Conservation (phyloP, 2,888 invertebrate species). For the Aproaerema taeniolella region DNA sequence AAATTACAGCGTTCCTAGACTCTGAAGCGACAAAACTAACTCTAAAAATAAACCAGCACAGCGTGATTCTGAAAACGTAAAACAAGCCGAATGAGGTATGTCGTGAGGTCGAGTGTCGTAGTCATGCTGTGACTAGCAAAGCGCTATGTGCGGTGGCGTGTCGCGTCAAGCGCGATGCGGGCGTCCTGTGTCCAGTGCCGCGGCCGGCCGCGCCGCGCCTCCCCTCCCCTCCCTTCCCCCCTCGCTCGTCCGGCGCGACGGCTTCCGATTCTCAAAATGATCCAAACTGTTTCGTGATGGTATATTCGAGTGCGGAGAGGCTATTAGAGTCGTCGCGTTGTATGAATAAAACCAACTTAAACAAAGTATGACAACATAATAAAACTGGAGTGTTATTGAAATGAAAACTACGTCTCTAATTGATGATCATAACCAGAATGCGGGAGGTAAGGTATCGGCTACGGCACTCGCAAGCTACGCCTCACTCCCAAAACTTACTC, state of each 20-base stretch:
- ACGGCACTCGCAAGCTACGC: conserved; percentile 83
- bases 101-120: conserved; percentile 36
- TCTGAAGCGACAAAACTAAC: conserved; percentile 49
- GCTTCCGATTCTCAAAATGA: conserved; percentile 40
- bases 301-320: conserved; percentile 64
- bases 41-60: conserved; percentile 57
- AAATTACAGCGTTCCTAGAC: conserved; percentile 46
- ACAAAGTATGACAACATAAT: conserved; percentile 62
- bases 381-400: conserved; percentile 75
- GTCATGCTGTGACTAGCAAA: conserved; percentile 21
- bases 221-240: conserved; percentile 18
- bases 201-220: conserved; percentile 16
- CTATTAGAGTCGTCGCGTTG: conserved; percentile 67
- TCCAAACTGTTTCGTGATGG: conserved; percentile 56
- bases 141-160: conserved; percentile 27
- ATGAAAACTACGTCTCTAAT: conserved; percentile 77
- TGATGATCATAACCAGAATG: conserved; percentile 79
- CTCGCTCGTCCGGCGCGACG: too few species aligned
- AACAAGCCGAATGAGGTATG: conserved; percentile 59
- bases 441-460: conserved; percentile 78
- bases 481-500: conserved; percentile 81
- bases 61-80: conserved; percentile 47
- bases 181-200: conserved; percentile 16
- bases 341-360: conserved; percentile 60
- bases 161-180: conserved; percentile 26